Evolutionary conservation across 2,113 vertebrate species (phyloP), one percentile per base, ranked within the genome.

Genomic region (Alligator mississippiensis): DNA sequence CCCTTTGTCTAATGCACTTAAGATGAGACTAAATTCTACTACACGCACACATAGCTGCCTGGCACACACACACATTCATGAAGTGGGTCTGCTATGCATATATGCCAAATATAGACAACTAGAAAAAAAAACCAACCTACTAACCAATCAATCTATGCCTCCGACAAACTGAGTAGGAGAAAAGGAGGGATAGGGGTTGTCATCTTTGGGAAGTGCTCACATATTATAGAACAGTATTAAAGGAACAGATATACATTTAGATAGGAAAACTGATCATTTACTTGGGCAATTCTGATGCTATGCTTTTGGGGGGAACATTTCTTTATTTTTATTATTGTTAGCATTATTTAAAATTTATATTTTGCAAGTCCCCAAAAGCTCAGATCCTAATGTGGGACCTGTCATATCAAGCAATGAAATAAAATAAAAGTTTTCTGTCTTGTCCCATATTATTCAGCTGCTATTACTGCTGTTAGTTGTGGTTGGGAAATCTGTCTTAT

Each of bases 341-440:
- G n/a, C 47, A 57, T 76, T 93, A 90, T 85, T 93, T 93, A 89
- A 82, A 54, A 25, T 2, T 92, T n/a, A 28, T 54, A 25, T 89
- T 90, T 85, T 80, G 90, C 14, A 57, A 79, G 22, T n/a, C 66
- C 57, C 78, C 61, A 8, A 6, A 68, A 59, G 79, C 72, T 92
- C 82, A 63, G 78, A 63, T 82, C 75, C 59, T 91, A 62, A 64
- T 10, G 24, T 82, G 22, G 61, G 61, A 15, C 64, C 28, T 9
- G 13, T n/a, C 18, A n/a, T n/a, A n/a, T 17, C 19, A 70, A 63
- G 5, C 57, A 85, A 24, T 57, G 82, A 78, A 57, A 28, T 76
- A 54, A 58, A 19, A 47, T 47, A 47, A 47, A 47, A 47, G 47
- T 47, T 47, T 47, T 9, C 47, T 47, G 30, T 28, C 63, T 75